Evolutionary conservation across 37 sponge, comb jelly and placozoan species (phyloP).

Genomic region (Dysidea cf. avara): DNA sequence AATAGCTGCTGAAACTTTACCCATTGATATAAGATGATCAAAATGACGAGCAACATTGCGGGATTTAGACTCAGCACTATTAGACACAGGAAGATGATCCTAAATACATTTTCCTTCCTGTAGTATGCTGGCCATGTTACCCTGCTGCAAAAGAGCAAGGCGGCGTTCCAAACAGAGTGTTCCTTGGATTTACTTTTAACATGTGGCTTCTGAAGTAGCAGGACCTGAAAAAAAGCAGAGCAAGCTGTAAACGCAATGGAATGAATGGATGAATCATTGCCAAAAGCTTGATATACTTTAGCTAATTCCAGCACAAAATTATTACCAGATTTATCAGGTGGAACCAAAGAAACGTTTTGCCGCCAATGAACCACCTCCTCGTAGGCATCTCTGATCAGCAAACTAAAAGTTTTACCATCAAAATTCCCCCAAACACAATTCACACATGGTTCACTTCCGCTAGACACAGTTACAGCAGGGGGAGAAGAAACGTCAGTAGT

Average conservation of each 20-base stretch:
- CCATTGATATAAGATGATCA: conserved; percentile 15
- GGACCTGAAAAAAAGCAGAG: conserved; percentile 15
- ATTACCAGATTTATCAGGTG: conserved; percentile 4
- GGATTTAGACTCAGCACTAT: not conserved
- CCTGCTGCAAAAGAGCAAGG: conserved; percentile 12
- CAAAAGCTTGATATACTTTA: conserved; percentile 20
- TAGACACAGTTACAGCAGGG: too few relatives aligned
- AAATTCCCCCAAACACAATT: conserved; percentile 16
- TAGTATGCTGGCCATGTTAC: conserved; percentile 6
- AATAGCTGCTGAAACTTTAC: conserved; percentile 36
- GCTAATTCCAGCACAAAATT: conserved; percentile 23
- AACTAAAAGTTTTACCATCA: not conserved
- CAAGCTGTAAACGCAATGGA: conserved; percentile 9
- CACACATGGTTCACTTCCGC: too few relatives aligned
- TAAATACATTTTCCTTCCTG: conserved; percentile 25
- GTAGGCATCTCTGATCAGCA: not conserved
- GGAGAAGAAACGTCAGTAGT: too few relatives aligned
- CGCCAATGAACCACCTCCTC: conserved; percentile 34
- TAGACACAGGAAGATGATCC: not conserved
- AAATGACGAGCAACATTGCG: conserved; percentile 16
- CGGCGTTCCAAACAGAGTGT: conserved; percentile 20
- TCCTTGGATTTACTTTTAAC: conserved; percentile 29
- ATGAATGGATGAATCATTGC: conserved; percentile 25
- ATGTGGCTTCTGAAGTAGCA: conserved; percentile 28
- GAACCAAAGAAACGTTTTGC: conserved; percentile 5